Base-by-base conservation (phyloP, 1,140 invertebrate genomes). In the Platorchestia sp. region DNA sequence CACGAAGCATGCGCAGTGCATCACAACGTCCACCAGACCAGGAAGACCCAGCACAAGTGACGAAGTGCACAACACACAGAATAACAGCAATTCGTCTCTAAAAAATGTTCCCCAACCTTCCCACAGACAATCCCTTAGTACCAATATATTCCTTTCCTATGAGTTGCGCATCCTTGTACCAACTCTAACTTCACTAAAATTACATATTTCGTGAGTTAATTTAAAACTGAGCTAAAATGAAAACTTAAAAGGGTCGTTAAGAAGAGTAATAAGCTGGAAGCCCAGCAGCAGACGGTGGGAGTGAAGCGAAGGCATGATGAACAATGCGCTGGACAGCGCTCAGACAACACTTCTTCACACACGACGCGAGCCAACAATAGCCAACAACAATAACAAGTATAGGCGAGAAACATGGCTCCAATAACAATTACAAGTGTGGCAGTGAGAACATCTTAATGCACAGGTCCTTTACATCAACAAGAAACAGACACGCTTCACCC, bases 391-490 rank as follows among this genome's bases (percentile, higher is more conserved):
- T 93, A 93, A 93, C 91, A 93, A 93, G 19, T 44, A 47, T 45
- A 93, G 44, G 45, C 44, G 44, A 89, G 87, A 47, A 93, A 93
- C 91, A 93, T 47, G 45, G 91, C 45, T 93, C 91, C 36, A 45
- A 93, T 93, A 93, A 93, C 91, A 93, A 93, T 93, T 42, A 91
- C 89, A 91, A 91, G 44, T 45, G 59, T 93, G 91, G 91, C 91
- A 93, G 91, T 93, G 91, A 93, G 27, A 89, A 89, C 87, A 16
- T 89, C 87, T 42, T 89, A 89, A 89, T 42, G n/a, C n/a, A 42
- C 87, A 89, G 16, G 36, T 42, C 43, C 42, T 44, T 89, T 89
- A 89, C 87, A 89, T 89, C 41, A 44, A 89, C 87, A 44, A 89
- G 87, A 42, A 89, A 89, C 87, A 89, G 41, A 44, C 14, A 89